Evolutionary conservation across 2,888 invertebrate genomes (phyloP).

Genomic region (Dynastes hyllus): DNA sequence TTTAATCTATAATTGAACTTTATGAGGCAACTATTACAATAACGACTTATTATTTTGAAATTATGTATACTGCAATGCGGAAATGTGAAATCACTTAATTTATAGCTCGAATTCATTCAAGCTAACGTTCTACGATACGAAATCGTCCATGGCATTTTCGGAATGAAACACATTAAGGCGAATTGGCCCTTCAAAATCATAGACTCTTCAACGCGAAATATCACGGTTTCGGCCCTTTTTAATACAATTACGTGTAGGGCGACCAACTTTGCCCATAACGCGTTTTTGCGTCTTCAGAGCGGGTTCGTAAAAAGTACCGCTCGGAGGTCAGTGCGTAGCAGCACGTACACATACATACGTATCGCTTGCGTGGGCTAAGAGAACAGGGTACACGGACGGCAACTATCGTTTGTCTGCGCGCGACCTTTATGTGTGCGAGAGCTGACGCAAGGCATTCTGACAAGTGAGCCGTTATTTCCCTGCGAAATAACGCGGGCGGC

Average conservation of each 20-base stretch:
- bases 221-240: slow-evolving; percentile 10
- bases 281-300: slow-evolving; percentile 30
- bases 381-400: neutral
- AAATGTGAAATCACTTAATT: too few relatives aligned
- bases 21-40: too few relatives aligned
- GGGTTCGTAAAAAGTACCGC: slow-evolving; percentile 18
- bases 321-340: slow-evolving; percentile 18
- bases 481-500: slow-evolving; percentile 35
- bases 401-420: too few relatives aligned
- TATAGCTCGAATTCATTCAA: too few relatives aligned
- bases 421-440: slow-evolving; percentile 13
- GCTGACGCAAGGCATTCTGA: slow-evolving; percentile 36
- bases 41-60: too few relatives aligned
- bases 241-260: slow-evolving; percentile 18
- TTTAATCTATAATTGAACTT: too few relatives aligned
- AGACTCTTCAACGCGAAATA: slow-evolving; percentile 14
- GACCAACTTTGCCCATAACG: slow-evolving; percentile 30
- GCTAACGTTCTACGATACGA: too few relatives aligned
- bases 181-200: slow-evolving; percentile 26
- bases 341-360: neutral
- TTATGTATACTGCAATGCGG: too few relatives aligned
- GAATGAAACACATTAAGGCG: slow-evolving; percentile 29
- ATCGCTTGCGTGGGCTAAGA: neutral
- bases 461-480: slow-evolving; percentile 41
- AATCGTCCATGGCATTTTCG: neutral